These are phyloP conservation scores for Elmis aenea DNA, from an alignment of 2,888 invertebrate genomes.

Conservation along the genomic window DNA sequence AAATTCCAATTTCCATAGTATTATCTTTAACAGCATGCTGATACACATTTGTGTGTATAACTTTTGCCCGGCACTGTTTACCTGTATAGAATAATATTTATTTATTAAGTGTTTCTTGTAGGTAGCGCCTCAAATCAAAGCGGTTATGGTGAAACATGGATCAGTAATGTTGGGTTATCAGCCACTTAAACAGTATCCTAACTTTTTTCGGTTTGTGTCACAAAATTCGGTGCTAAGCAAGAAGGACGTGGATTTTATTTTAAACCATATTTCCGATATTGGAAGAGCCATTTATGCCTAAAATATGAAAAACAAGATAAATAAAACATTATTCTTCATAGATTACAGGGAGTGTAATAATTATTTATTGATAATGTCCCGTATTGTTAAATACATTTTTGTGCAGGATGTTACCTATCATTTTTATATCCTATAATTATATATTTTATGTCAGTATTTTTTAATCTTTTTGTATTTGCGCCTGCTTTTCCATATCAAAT, in stretches of 20 bases:
- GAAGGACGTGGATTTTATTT: constrained; percentile 56
- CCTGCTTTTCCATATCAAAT: too few species aligned
- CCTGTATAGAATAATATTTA: not conserved
- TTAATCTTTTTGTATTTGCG: too few species aligned
- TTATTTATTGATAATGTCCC: too few species aligned
- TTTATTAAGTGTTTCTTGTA: constrained; percentile 29
- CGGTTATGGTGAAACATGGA: constrained; percentile 60
- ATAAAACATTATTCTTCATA: not conserved
- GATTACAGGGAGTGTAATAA: too few species aligned
- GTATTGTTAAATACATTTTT: too few species aligned
- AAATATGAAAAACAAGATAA: not conserved
- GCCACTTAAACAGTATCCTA: constrained; percentile 56
- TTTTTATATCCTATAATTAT: too few species aligned
- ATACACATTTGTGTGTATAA: not conserved
- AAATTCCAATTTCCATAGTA: not conserved
- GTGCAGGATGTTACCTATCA: too few species aligned
- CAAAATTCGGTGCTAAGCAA: constrained; percentile 57
- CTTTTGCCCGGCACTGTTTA: not conserved
- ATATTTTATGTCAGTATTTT: too few species aligned
- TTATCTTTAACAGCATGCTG: not conserved
- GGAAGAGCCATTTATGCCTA: constrained; percentile 41
- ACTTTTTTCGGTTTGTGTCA: constrained; percentile 62
- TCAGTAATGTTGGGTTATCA: constrained; percentile 64
- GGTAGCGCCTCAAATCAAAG: constrained; percentile 63
- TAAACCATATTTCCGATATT: constrained; percentile 57